These are phyloP conservation scores for Chloebia gouldiae DNA, from an alignment of 2,113 vertebrate species.

Conservation along the genomic window DNA sequence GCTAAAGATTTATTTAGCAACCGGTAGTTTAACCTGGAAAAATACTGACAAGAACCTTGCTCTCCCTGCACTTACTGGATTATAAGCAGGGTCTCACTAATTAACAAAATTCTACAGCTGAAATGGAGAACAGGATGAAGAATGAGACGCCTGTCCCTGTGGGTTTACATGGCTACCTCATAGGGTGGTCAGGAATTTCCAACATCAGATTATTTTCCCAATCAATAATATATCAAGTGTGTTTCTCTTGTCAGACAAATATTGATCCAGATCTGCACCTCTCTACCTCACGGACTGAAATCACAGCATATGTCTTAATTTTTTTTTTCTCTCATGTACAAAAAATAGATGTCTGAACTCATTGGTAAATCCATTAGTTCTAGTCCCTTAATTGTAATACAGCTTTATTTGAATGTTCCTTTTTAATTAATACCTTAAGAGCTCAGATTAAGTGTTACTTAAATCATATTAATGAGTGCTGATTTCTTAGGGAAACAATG, in stretches of 20 bases:
- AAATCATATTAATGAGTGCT: not conserved
- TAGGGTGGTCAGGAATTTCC: not conserved
- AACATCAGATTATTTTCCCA: not conserved
- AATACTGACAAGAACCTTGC: not conserved
- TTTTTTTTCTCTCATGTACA: not conserved
- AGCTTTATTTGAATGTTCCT: not conserved
- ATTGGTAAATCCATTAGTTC: not conserved
- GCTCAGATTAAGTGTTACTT: not conserved
- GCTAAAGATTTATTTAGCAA: not conserved
- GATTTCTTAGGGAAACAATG: not conserved
- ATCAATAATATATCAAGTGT: not conserved
- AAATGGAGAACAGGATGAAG: not conserved
- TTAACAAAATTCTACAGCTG: not conserved
- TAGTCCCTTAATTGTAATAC: not conserved
- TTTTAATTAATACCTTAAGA: not conserved
- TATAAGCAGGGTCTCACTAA: not conserved
- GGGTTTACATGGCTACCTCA: not conserved
- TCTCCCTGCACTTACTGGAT: not conserved
- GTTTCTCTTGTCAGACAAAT: not conserved
- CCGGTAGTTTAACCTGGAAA: not conserved
- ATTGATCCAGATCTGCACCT: not conserved
- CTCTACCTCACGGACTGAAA: not conserved
- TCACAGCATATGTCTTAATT: not conserved
- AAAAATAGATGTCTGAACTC: not conserved
- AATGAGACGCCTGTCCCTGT: not conserved